Evolutionary conservation across 2,888 invertebrate species (phyloP).

Genomic region (Amiota minor): DNA sequence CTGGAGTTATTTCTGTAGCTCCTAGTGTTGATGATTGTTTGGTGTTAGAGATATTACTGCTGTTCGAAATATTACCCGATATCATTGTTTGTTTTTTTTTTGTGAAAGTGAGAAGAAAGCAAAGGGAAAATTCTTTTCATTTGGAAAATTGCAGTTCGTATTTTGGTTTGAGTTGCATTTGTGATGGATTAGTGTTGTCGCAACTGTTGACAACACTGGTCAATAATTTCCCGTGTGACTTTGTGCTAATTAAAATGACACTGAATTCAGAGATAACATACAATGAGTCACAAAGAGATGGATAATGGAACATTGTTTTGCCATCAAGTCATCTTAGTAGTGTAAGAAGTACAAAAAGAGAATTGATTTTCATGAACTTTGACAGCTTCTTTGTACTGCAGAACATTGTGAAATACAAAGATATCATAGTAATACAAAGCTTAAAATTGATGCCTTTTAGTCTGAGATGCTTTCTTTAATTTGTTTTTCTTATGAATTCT

Average conservation of each 20-base stretch:
- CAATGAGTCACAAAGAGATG: background rate
- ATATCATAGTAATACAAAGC: background rate
- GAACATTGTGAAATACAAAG: too few relatives aligned
- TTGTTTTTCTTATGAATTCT: background rate
- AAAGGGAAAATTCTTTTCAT: background rate
- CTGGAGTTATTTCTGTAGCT: too few relatives aligned
- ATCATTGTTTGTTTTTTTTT: background rate
- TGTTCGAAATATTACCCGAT: too few relatives aligned
- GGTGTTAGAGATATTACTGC: too few relatives aligned
- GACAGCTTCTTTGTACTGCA: background rate
- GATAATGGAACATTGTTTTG: background rate
- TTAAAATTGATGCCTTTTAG: background rate
- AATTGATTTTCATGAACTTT: background rate
- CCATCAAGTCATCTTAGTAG: too few relatives aligned
- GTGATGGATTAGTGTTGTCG: constrained; percentile 29
- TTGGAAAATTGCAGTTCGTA: constrained; percentile 1
- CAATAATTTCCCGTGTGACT: constrained; percentile 15
- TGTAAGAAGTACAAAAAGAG: background rate
- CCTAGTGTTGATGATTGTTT: too few relatives aligned
- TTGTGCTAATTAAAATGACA: constrained; percentile 12
- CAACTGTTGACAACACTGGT: constrained; percentile 23
- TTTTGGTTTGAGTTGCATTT: background rate
- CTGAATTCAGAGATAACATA: constrained; percentile 1
- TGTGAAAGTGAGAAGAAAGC: constrained; percentile 5
- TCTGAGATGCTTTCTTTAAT: background rate